These are phyloP conservation scores for Dynastes tityus DNA, from an alignment of 2,888 invertebrate species.

Conservation along the genomic window DNA sequence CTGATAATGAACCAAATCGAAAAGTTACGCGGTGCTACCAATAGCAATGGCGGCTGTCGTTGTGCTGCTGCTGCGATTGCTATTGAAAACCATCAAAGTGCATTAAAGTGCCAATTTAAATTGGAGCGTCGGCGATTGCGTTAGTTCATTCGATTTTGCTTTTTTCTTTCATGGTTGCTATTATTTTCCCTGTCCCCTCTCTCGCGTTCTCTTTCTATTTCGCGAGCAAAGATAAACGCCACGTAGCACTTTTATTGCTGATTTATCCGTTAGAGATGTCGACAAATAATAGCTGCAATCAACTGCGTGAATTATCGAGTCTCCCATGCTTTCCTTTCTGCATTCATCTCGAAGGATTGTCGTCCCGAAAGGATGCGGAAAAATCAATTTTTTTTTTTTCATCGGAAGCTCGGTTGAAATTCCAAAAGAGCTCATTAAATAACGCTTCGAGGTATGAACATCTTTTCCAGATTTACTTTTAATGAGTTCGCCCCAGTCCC, in stretches of 20 bases:
- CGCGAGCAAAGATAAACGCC: neutral
- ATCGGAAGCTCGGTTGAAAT: too few relatives aligned
- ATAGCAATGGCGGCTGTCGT: too few relatives aligned
- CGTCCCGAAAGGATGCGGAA: too few relatives aligned
- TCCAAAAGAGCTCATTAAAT: too few relatives aligned
- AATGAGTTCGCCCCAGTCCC: too few relatives aligned
- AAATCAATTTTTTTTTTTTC: too few relatives aligned
- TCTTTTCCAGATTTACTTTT: too few relatives aligned
- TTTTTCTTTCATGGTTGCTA: too few relatives aligned
- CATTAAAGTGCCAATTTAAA: constrained; percentile 20
- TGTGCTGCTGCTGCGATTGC: neutral
- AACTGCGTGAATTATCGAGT: neutral
- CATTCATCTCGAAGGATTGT: too few relatives aligned
- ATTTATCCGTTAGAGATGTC: neutral
- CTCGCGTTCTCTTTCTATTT: neutral
- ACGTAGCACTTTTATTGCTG: neutral
- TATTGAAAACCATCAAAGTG: constrained; percentile 11
- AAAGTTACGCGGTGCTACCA: neutral
- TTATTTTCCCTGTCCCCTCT: neutral
- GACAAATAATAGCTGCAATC: constrained; percentile 10
- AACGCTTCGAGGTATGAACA: too few relatives aligned
- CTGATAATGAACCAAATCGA: constrained; percentile 21
- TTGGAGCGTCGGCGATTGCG: constrained; percentile 1
- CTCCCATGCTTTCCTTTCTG: neutral
- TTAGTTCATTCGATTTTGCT: constrained; percentile 5